Evolutionary conservation across 2,888 invertebrate species (phyloP), one percentile per base, ranked within the genome.

Genomic region (Microctonus hyperodae): DNA sequence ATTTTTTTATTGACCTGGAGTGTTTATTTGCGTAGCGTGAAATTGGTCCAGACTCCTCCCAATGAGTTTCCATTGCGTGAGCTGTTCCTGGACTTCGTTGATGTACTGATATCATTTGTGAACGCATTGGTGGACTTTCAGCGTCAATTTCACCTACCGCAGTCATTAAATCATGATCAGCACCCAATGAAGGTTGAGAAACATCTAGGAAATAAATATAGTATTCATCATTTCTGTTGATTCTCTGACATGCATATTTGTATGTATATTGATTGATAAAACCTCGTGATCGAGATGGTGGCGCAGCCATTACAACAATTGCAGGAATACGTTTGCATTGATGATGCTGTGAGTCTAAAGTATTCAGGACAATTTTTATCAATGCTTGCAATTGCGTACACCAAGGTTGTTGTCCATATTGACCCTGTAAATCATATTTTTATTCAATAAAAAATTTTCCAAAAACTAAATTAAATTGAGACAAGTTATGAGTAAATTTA

Each of bases 261-360:
- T 2, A 37, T 37, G 1, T 31, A 20, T 53, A 0, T 16, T 23
- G 7, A 37, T 53, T 37, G 1, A 33, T 9, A n/a, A 65, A 40
- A 91, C 91, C 91, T 86, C 91, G 86, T 0, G 90, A 89, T 72
- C 90, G 84, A 20, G 88, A 87, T 3, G 90, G 87, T 53, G 90
- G 89, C 65, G 89, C 90, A 81, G 92, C 91, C 85, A 94, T 88
- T 55, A 94, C 88, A 74, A 94, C 90, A 2, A 90, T 90, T 9
- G 93, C 91, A 55, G 94, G 94, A 69, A 95, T 91, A 73, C 93
- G 88, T 80, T 92, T 90, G 85, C 98, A 98, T 69, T 91, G 91
- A 85, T 98, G 98, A 81, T 95, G 92, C 82, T 96, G 96, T 6
- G 92, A 91, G 81, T 96, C 94, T 71, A 99, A 86, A 0, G 97